Conservation (phyloP, 2,113 vertebrate species). For the Himantopus leucocephalus region DNA sequence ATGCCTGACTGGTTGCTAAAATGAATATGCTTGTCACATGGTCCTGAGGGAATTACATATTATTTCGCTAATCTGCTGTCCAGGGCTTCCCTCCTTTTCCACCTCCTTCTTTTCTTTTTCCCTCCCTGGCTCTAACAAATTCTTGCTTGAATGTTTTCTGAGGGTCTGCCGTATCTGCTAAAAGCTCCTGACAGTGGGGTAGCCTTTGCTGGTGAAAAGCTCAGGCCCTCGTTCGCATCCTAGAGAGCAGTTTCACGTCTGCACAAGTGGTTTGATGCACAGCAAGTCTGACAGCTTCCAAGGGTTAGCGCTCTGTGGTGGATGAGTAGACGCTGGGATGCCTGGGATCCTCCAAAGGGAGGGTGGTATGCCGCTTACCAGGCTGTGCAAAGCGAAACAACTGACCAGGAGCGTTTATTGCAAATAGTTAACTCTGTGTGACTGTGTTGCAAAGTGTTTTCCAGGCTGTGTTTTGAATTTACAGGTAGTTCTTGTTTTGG, state of each 20-base stretch:
- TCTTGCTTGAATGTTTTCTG: not conserved
- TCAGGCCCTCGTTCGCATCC: not conserved
- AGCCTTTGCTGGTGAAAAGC: not conserved
- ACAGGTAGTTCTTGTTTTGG: not conserved
- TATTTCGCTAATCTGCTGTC: not conserved
- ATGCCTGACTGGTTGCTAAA: conserved; percentile 27
- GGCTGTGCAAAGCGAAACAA: not conserved
- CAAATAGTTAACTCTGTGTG: not conserved
- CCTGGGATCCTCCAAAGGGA: not conserved
- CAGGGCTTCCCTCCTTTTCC: not conserved
- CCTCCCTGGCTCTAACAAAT: not conserved
- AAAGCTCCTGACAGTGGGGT: not conserved
- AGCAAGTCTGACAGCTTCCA: not conserved
- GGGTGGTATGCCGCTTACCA: no score
- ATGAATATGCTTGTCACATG: not conserved
- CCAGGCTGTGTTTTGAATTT: not conserved
- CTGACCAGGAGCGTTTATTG: not conserved
- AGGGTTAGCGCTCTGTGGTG: fast-evolving
- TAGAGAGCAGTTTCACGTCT: not conserved
- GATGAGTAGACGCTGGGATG: not conserved
- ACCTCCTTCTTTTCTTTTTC: not conserved
- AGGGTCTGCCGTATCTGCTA: not conserved
- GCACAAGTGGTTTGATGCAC: not conserved
- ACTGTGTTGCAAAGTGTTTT: not conserved
- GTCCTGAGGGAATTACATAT: not conserved